Percentiles rank a stretch among this genome's conserved stretches.
These are phyloP conservation scores for Salvelinus fontinalis DNA, from an alignment of 2,113 vertebrate species.

Conservation along the genomic window DNA sequence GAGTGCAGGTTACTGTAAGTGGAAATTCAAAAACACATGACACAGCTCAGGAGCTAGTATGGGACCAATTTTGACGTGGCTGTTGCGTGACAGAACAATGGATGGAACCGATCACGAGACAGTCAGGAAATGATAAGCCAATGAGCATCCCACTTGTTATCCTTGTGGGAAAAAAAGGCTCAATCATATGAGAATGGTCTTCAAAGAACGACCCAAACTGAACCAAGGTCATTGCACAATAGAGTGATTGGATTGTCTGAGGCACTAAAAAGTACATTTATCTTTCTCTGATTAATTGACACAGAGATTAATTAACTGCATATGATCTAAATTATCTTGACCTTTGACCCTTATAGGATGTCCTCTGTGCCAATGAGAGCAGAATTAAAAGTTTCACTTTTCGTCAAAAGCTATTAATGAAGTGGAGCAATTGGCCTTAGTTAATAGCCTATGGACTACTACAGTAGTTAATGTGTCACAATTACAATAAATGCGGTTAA, in stretches of 20 bases:
- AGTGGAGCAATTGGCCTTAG: background rate
- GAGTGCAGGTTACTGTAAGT: background rate
- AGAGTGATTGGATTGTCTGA: slow-evolving; percentile 11
- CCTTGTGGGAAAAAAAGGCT: background rate
- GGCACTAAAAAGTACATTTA: background rate
- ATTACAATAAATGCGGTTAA: background rate
- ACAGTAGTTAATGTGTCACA: background rate
- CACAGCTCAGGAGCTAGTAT: background rate
- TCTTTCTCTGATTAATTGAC: background rate
- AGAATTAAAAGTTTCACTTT: background rate
- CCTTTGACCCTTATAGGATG: background rate
- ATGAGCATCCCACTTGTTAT: background rate
- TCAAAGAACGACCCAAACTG: slow-evolving; percentile 14
- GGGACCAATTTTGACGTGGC: background rate
- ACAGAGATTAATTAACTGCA: background rate
- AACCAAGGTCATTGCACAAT: slow-evolving; percentile 8
- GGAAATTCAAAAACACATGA: background rate
- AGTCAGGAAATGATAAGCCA: background rate
- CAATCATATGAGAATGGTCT: slow-evolving; percentile 9
- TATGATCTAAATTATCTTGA: background rate
- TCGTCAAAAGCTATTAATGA: background rate
- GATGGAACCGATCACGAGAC: background rate
- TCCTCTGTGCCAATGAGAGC: background rate
- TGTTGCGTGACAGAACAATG: background rate
- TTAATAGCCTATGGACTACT: background rate